Conservation (phyloP, 1,140 invertebrate genomes). For the Lepeophtheirus salmonis region DNA sequence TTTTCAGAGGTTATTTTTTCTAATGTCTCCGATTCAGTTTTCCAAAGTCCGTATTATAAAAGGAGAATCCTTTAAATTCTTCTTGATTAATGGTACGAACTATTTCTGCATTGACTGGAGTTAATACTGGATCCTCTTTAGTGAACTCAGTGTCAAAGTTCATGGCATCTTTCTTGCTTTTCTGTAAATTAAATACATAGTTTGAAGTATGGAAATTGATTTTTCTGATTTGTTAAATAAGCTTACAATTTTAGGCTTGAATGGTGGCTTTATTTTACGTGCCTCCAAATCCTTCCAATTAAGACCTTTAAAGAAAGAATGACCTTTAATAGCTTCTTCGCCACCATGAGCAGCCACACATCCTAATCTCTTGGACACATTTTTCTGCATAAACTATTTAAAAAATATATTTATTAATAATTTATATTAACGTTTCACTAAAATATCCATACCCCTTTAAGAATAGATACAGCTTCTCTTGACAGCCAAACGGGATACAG, state of each 20-base stretch:
- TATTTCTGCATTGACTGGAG: constrained; percentile 73
- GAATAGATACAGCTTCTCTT: constrained; percentile 85
- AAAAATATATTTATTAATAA: background rate
- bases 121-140: constrained; percentile 86
- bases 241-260: constrained; percentile 91
- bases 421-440: too few relatives aligned
- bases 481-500: constrained; percentile 93
- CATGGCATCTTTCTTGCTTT: constrained; percentile 85
- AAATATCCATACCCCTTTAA: constrained; percentile 55
- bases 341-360: constrained; percentile 54
- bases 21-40: constrained; percentile 3
- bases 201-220: too few relatives aligned
- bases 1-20: background rate
- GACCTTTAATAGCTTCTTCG: constrained; percentile 66
- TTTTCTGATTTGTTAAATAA: too few relatives aligned
- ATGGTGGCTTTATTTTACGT: constrained; percentile 79
- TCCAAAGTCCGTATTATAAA: constrained; percentile 64
- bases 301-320: constrained; percentile 89
- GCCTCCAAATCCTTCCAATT: constrained; percentile 87
- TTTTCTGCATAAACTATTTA: constrained; percentile 88
- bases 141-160: constrained; percentile 99
- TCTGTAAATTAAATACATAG: constrained; percentile 50
- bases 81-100: constrained; percentile 88
- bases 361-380: constrained; percentile 77
- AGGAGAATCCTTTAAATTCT: constrained; percentile 91